Evolutionary conservation across 1,140 invertebrate species (phyloP).

Genomic region (Drosophila prosaltans): DNA sequence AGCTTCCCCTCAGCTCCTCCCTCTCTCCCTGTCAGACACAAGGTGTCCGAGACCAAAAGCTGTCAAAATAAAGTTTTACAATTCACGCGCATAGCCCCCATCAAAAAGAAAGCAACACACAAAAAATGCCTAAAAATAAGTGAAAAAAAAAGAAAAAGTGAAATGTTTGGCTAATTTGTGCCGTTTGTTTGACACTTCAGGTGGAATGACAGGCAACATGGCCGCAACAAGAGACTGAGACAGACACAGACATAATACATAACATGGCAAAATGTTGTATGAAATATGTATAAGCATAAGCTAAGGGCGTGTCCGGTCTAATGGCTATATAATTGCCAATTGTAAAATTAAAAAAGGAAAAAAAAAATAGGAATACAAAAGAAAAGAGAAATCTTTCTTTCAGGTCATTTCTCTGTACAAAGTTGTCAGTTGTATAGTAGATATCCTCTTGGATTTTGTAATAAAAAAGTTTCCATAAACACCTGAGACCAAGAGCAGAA

Average conservation of each 20-base stretch:
- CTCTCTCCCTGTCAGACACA: slow-evolving; percentile 35
- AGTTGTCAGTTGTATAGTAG: slow-evolving; percentile 17
- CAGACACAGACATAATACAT: slow-evolving; percentile 19
- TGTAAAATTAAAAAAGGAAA: slow-evolving; percentile 46
- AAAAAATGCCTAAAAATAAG: slow-evolving; percentile 14
- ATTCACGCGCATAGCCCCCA: slow-evolving; percentile 53
- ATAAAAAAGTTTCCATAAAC: slow-evolving; percentile 76
- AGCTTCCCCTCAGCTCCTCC: not conserved
- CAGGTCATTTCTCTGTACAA: slow-evolving; percentile 6
- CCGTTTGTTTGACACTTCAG: slow-evolving; percentile 73
- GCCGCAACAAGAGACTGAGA: slow-evolving; percentile 62
- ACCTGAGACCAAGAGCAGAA: slow-evolving; percentile 54
- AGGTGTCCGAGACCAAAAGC: slow-evolving; percentile 68
- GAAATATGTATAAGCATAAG: slow-evolving; percentile 57
- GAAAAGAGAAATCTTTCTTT: not conserved
- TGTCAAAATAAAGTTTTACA: slow-evolving; percentile 80
- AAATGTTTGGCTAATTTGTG: slow-evolving; percentile 70
- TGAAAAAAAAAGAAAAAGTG: slow-evolving; percentile 30
- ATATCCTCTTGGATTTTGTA: slow-evolving; percentile 53
- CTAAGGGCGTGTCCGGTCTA: slow-evolving; percentile 43
- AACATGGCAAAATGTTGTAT: slow-evolving; percentile 50
- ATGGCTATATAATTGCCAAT: slow-evolving; percentile 76
- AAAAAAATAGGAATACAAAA: slow-evolving; percentile 6
- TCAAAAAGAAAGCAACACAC: not conserved
- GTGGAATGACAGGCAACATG: slow-evolving; percentile 50